phyloP scores from a whole-genome alignment of 2,888 invertebrate species.

The Lapara coniferarum region DNA sequence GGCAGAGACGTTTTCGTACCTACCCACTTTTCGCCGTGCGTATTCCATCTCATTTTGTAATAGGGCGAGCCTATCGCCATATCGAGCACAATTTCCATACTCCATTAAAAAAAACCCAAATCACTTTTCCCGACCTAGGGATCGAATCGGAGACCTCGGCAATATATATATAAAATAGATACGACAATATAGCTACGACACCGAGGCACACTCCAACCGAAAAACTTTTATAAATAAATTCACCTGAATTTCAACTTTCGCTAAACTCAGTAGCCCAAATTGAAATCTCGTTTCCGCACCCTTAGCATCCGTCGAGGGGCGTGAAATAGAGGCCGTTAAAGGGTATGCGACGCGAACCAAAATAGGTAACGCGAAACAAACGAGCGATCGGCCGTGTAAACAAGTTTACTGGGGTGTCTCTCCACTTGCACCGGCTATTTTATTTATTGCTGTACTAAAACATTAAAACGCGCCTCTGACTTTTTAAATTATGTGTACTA shows the following conservation, averaged over 20 bases:
- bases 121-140: too few relatives aligned
- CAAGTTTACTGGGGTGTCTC: slow-evolving; percentile 14
- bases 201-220: background rate
- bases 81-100: too few relatives aligned
- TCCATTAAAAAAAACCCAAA: too few relatives aligned
- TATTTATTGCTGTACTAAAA: background rate
- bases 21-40: too few relatives aligned
- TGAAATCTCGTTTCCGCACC: slow-evolving; percentile 13
- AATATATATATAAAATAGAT: too few relatives aligned
- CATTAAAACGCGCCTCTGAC: too few relatives aligned
- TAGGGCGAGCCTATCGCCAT: too few relatives aligned
- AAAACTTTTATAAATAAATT: background rate
- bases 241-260: background rate
- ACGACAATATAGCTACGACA: background rate
- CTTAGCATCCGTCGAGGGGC: background rate
- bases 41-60: too few relatives aligned
- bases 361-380: slow-evolving; percentile 12
- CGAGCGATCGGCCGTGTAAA: slow-evolving; percentile 23
- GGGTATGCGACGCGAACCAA: background rate
- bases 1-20: too few relatives aligned
- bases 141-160: background rate
- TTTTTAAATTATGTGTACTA: too few relatives aligned
- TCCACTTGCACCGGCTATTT: slow-evolving; percentile 7
- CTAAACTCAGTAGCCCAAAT: slow-evolving; percentile 7
- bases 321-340: slow-evolving; percentile 2